Evolutionary conservation across 1,140 invertebrate species (phyloP).

Genomic region (Drosophila suzukii): DNA sequence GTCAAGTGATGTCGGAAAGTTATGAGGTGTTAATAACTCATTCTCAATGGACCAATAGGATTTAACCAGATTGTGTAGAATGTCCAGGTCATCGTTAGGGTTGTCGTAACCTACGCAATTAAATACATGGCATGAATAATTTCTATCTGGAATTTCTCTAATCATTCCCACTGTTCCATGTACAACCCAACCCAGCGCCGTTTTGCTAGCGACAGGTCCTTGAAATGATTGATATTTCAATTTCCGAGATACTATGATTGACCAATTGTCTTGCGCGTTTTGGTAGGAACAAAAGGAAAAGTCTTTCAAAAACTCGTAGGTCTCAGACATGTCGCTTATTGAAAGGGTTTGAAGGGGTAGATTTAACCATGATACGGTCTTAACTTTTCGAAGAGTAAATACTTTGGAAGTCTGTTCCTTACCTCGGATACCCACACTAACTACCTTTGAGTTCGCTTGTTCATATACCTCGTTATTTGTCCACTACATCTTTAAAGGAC

Average conservation of each 20-base stretch:
- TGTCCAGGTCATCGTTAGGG: background rate
- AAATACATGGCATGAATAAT: conserved; percentile 1
- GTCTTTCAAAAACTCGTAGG: conserved; percentile 1
- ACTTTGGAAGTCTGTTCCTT: background rate
- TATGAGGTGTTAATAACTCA: background rate
- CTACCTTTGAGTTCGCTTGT: conserved; percentile 11
- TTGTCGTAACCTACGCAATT: background rate
- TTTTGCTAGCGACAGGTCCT: conserved; percentile 5
- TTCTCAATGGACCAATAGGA: conserved; percentile 17
- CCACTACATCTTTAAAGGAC: conserved; percentile 23
- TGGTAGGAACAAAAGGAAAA: background rate
- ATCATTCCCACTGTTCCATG: conserved; percentile 1
- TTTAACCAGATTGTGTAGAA: conserved; percentile 6
- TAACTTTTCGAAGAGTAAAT: conserved; percentile 16
- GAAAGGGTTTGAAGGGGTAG: conserved; percentile 4
- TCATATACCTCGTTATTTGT: conserved; percentile 11
- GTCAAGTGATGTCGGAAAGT: background rate
- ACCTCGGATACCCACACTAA: conserved; percentile 13
- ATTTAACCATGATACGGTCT: conserved; percentile 2
- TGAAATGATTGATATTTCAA: conserved; percentile 6
- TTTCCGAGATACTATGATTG: conserved; percentile 2
- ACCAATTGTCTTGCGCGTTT: conserved; percentile 7
- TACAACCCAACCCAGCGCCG: conserved; percentile 4
- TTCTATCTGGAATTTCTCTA: background rate
- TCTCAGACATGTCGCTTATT: background rate